Evolutionary conservation across 2,888 invertebrate species (phyloP), one percentile per base, ranked within the genome.

Genomic region (Melikaiella ostensackeni): DNA sequence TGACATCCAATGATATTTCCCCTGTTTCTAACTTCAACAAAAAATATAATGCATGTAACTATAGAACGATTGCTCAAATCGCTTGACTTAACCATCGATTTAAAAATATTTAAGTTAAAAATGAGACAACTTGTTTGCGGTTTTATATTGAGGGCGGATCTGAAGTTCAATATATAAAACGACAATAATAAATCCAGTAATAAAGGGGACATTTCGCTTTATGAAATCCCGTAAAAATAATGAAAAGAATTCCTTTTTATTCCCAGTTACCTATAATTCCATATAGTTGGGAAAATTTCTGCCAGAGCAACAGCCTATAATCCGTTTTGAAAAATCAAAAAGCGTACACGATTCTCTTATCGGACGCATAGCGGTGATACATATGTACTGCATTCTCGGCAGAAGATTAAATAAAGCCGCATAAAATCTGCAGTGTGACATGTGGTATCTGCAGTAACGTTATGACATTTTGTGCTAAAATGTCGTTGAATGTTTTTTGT

Each of bases 321-420:
- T 82, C 80, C 79, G 73, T 80, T 83, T 84, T 75, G 64, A 75
- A 82, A 82, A 83, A 82, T 79, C 75, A 76, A 78, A 83, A 80
- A 79, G 74, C 75, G 70, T 70, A 50, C 70, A 33, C n/a, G 50
- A 46, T 70, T 50, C 70, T 24, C 50, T 30, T 19, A 30, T 30
- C 30, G 30, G 46, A 70, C 46, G n/a, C 70, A 70, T 46, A 70
- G 30, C 30, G 70, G n/a, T 30, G 9, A 13, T n/a, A 62, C 21
- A 35, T 62, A 35, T 35, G 8, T 30, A 30, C 30, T 64, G 21
- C 24, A 46, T 66, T 42, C 27, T 46, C 11, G 46, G 46, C 11
- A 70, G 70, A 27, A 50, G 70, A 70, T 70, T 70, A 70, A 50
- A 70, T 70, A 70, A 70, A 70, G 70, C 70, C 70, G 50, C 70